Base-by-base conservation (phyloP, 2,113 vertebrate species). In the Ascaphus truei region DNA sequence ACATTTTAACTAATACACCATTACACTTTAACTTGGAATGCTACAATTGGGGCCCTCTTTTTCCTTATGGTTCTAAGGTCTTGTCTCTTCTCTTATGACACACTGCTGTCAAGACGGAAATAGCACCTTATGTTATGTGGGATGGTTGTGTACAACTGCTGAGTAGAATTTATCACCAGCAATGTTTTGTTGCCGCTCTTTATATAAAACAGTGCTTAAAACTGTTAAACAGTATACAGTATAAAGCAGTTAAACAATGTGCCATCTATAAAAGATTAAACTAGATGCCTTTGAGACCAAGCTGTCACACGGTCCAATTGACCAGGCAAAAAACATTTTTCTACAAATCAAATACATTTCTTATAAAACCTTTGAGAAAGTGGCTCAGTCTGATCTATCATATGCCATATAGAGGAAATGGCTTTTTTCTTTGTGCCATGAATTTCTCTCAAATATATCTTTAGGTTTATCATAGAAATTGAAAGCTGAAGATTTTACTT, bases 381-480 rank as follows among this genome's bases (percentile, higher is more conserved):
- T 15, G 12, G 31, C 56, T 60, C 31, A 50, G 56, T 15, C 67
- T 61, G 67, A 71, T 71, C 57, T 71, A 39, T 61, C 45, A 31
- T 51, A 45, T 69, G 11, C 43, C 34, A n/a, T 51, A 51, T 34
- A 51, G 33, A 51, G 56, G 13, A 71, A 61, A 61, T 41, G 57
- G 56, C 57, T 43, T 68, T 68, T n/a, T 60, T 71, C 67, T 61
- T 71, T 71, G 67, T 71, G 59, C 43, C 23, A 16, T 13, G 25
- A 61, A 61, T 61, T 71, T 61, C 45, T 34, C 67, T 71, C 57
- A 71, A 71, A 59, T 61, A 41, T 71, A 71, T 71, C 67, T 71
- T 26, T 15, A 27, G 57, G 47, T 53, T 61, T 71, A 71, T 71
- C 67, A 71, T 33, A 30, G 43, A 60, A 71, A 61, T 57, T 71